Evolutionary conservation across 2,888 invertebrate species (phyloP).

Genomic region (Drosophila infuscata): DNA sequence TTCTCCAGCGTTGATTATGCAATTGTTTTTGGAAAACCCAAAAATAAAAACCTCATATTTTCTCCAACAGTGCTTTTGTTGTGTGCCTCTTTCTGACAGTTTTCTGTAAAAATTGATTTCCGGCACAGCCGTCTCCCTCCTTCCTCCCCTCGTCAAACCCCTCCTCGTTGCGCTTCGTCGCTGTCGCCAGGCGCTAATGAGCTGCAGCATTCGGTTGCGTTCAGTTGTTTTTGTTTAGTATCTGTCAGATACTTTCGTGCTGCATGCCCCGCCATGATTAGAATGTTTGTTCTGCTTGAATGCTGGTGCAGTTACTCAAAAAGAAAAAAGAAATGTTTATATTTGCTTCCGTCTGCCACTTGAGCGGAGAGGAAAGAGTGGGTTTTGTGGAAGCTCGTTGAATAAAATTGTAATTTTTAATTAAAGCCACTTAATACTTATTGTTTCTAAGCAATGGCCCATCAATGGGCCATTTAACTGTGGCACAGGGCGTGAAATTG

Average conservation of each 20-base stretch:
- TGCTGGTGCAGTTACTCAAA: constrained; percentile 46
- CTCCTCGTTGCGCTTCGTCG: constrained; percentile 70
- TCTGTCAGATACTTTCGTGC: constrained; percentile 68
- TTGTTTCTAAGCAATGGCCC: constrained; percentile 35
- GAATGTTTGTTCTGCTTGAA: constrained; percentile 76
- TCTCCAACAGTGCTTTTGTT: constrained; percentile 26
- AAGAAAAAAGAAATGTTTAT: constrained; percentile 36
- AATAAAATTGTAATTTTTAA: constrained; percentile 74
- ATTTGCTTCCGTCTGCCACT: constrained; percentile 38
- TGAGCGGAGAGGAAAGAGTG: constrained; percentile 5
- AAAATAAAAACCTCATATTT: constrained; percentile 64
- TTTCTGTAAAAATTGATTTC: constrained; percentile 64
- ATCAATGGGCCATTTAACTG: constrained; percentile 55
- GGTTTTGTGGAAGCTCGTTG: constrained; percentile 34
- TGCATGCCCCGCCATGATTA: constrained; percentile 60
- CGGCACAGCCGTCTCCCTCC: constrained; percentile 52
- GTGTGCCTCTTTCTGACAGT: constrained; percentile 41
- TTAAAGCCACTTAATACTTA: constrained; percentile 69
- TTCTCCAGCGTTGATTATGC: constrained; percentile 51
- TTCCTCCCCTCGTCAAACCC: constrained; percentile 8
- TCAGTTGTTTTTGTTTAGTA: constrained; percentile 40
- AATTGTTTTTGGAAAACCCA: constrained; percentile 32
- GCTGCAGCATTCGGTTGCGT: constrained; percentile 67
- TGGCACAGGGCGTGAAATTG: constrained; percentile 69
- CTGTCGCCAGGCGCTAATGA: constrained; percentile 74